Percentiles rank a stretch among this genome's conserved stretches.
phyloP scores from a whole-genome alignment of 2,888 invertebrate species.

The Scaptomyza flava region DNA sequence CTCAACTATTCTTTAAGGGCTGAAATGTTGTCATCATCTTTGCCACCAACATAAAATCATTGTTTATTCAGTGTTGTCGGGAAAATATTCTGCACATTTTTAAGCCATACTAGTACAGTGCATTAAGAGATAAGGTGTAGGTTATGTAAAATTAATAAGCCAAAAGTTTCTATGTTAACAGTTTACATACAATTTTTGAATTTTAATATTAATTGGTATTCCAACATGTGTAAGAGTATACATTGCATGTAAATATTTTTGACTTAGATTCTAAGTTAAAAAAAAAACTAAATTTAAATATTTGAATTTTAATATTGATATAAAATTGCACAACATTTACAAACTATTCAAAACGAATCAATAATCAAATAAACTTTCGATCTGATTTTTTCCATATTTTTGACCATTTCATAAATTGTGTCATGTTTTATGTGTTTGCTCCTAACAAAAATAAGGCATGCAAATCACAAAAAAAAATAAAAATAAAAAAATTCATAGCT shows the following conservation, averaged over 20 bases:
- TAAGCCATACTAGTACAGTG: background rate
- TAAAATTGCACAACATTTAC: no score
- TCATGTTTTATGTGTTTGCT: conserved; percentile 13
- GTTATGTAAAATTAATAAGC: background rate
- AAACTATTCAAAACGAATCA: background rate
- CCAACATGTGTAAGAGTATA: no score
- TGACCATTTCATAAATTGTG: conserved; percentile 24
- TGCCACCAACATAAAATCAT: conserved; percentile 32
- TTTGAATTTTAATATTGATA: no score
- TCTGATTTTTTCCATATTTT: conserved; percentile 25
- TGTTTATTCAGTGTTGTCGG: conserved; percentile 20
- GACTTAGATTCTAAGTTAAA: no score
- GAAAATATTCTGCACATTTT: conserved; percentile 1
- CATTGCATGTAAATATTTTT: no score
- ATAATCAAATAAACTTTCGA: background rate
- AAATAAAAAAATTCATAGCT: conserved; percentile 38
- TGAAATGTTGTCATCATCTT: conserved; percentile 43
- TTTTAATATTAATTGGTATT: background rate
- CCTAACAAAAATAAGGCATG: conserved; percentile 3
- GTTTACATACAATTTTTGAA: background rate
- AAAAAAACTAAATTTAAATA: no score
- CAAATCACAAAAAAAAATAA: conserved; percentile 34
- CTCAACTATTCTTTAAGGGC: conserved; percentile 19
- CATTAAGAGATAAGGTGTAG: background rate
- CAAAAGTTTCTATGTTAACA: background rate